Percentiles rank a stretch among this genome's conserved stretches.
These are phyloP conservation scores for Cydia amplana DNA, from an alignment of 1,140 invertebrate species.

Conservation along the genomic window DNA sequence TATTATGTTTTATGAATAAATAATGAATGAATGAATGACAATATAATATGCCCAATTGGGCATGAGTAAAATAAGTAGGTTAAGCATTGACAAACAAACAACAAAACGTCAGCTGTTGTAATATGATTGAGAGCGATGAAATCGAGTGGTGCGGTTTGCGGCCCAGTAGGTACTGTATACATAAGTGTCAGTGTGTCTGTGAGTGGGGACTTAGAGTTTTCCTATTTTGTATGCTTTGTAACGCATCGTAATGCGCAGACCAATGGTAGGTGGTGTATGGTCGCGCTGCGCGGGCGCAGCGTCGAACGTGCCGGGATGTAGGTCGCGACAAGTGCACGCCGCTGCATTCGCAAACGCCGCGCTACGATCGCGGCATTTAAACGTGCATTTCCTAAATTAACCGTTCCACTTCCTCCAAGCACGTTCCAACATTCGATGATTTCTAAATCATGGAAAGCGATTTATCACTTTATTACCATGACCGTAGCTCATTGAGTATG, in stretches of 20 bases:
- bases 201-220: no score
- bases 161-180: no score
- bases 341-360: constrained; percentile 48
- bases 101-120: no score
- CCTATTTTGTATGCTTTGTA: background rate
- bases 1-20: no score
- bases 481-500: background rate
- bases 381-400: constrained; percentile 24
- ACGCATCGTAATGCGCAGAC: constrained; percentile 13
- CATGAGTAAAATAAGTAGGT: no score
- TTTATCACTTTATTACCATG: constrained; percentile 16
- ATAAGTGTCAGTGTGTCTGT: no score
- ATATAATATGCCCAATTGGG: no score
- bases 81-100: no score
- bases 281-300: constrained; percentile 44
- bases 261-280: constrained; percentile 10
- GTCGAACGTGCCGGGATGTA: constrained; percentile 70
- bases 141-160: no score
- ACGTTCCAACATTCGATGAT: constrained; percentile 1
- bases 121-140: no score
- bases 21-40: no score
- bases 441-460: constrained; percentile 7
- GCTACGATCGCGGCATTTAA: constrained; percentile 24
- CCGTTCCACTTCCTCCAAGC: constrained; percentile 3
- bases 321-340: constrained; percentile 69